Conservation (phyloP, 2,113 vertebrate genomes). For the Callospermophilus lateralis region DNA sequence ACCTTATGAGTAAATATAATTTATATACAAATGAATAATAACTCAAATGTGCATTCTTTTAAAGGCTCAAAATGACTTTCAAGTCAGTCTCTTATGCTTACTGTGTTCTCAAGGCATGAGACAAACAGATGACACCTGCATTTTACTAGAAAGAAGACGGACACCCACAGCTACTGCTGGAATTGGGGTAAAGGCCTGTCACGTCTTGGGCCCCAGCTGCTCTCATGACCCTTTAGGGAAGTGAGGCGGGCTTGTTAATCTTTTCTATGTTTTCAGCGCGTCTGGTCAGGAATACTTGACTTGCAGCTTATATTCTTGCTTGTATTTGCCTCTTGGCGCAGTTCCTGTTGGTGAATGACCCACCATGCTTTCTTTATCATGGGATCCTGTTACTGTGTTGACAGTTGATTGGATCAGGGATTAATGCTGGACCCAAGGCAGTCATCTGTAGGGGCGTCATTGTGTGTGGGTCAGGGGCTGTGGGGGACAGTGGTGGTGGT, state of each 20-base stretch:
- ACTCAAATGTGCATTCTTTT: background rate
- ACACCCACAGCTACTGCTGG: background rate
- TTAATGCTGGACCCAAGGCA: constrained; percentile 31
- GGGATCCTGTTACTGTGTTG: background rate
- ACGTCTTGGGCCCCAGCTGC: background rate
- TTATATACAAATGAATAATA: background rate
- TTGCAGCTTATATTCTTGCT: background rate
- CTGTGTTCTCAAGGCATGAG: background rate
- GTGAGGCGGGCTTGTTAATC: background rate
- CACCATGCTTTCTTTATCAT: background rate
- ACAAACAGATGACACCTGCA: background rate
- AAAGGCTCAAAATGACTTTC: background rate
- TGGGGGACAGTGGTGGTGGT: background rate
- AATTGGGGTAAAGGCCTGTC: background rate
- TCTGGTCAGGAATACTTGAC: constrained; percentile 26
- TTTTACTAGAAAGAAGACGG: constrained; percentile 31
- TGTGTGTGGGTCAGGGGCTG: background rate
- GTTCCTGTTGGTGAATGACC: constrained; percentile 5
- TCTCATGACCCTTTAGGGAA: background rate
- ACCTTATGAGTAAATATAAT: constrained; percentile 4
- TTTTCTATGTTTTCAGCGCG: constrained; percentile 52
- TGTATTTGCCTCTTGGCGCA: background rate
- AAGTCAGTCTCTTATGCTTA: background rate
- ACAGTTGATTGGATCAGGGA: constrained; percentile 51
- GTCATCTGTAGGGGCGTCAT: background rate